These are phyloP conservation scores for Sebastes vulpes DNA, from an alignment of 2,797 vertebrate genomes.

Conservation along the genomic window DNA sequence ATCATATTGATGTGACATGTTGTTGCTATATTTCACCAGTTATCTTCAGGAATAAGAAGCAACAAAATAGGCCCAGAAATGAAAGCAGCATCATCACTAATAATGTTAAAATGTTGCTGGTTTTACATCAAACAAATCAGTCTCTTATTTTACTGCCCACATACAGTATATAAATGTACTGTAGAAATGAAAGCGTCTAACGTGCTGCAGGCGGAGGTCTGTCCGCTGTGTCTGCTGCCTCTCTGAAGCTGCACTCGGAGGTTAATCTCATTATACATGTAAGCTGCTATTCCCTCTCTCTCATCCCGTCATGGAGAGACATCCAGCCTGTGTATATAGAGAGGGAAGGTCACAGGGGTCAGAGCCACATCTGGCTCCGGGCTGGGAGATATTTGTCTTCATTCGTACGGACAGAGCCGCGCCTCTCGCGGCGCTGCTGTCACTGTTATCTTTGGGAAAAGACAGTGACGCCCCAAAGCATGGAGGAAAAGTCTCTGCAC, in stretches of 20 bases:
- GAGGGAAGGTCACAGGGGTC: slow-evolving; percentile 47
- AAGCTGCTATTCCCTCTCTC: slow-evolving; percentile 26
- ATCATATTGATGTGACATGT: neutral
- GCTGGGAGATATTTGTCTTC: slow-evolving; percentile 56
- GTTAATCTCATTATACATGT: slow-evolving; percentile 61
- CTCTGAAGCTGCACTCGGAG: slow-evolving; percentile 23
- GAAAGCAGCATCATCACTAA: neutral
- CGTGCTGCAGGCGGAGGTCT: slow-evolving; percentile 8
- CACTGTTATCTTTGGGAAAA: slow-evolving; percentile 44
- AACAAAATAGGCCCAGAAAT: neutral
- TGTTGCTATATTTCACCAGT: neutral
- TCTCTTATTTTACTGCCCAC: neutral
- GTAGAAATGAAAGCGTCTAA: neutral
- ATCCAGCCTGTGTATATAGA: slow-evolving; percentile 9
- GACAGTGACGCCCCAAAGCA: slow-evolving; percentile 40
- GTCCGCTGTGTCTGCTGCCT: neutral
- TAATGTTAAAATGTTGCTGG: neutral
- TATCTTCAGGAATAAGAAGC: neutral
- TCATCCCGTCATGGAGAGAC: neutral
- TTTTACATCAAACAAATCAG: slow-evolving; percentile 2
- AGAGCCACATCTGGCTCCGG: slow-evolving; percentile 67
- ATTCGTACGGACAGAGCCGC: slow-evolving; percentile 45
- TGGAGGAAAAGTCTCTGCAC: neutral
- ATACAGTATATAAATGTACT: neutral
- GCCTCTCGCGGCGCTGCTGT: slow-evolving; percentile 34